Evolutionary conservation across 2,797 vertebrate genomes (phyloP).

Genomic region (Gambelia wislizenii): DNA sequence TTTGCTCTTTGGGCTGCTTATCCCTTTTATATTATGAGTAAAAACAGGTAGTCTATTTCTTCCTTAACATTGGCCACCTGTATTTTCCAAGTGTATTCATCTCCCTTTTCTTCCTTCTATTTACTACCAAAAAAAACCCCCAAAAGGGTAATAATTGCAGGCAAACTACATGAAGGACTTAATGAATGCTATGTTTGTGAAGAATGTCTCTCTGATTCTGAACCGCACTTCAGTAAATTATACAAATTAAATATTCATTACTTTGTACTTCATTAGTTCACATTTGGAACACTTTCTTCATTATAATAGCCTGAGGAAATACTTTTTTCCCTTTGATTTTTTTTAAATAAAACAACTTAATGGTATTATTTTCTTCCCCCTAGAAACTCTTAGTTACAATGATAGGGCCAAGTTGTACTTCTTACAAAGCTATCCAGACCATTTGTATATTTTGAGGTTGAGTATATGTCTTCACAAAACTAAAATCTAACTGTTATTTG

Average conservation of each 20-base stretch:
- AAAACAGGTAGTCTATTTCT: constrained; percentile 72
- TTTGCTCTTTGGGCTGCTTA: constrained; percentile 59
- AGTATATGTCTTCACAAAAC: constrained; percentile 54
- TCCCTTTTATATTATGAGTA: constrained; percentile 57
- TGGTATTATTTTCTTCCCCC: constrained; percentile 67
- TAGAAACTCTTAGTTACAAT: constrained; percentile 75
- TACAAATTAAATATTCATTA: constrained; percentile 88
- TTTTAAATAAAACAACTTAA: constrained; percentile 54
- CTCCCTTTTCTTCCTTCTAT: constrained; percentile 59
- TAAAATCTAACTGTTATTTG: constrained; percentile 45
- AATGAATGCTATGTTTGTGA: constrained; percentile 80
- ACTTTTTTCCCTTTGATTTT: constrained; percentile 31
- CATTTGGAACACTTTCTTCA: constrained; percentile 81
- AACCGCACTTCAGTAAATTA: constrained; percentile 82
- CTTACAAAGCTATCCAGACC: constrained; percentile 45
- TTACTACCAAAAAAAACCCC: constrained; percentile 46
- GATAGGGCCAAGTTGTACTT: constrained; percentile 62
- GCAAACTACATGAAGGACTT: constrained; percentile 71
- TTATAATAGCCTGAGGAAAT: constrained; percentile 79
- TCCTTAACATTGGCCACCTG: constrained; percentile 57
- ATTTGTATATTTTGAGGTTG: constrained; percentile 31
- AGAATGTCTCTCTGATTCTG: constrained; percentile 79
- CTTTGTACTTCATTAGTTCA: constrained; percentile 84
- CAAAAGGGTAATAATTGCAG: constrained; percentile 66
- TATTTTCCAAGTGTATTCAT: constrained; percentile 65